A percentile compares a stretch with the other conserved stretches of the same genome.
These are phyloP conservation scores for Epistrophe grossulariae DNA, from an alignment of 2,888 invertebrate species.

Conservation along the genomic window DNA sequence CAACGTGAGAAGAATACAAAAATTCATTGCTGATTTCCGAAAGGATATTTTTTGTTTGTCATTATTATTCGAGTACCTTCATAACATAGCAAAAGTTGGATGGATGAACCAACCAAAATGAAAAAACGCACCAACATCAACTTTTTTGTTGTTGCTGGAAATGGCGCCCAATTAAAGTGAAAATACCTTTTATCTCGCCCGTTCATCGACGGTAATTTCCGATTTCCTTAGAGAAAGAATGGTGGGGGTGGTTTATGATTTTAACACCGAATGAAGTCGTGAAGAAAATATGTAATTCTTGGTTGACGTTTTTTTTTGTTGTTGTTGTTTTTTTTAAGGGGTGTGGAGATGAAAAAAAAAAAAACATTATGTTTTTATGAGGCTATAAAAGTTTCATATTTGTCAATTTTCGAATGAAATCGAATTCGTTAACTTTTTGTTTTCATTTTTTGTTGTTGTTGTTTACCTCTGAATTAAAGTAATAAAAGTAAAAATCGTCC, in stretches of 20 bases:
- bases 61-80: not conserved
- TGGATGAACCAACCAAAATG: not conserved
- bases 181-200: conserved; percentile 34
- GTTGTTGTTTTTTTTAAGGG: not conserved
- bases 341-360: not conserved
- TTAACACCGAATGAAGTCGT: conserved; percentile 1
- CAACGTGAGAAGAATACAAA: conserved; percentile 54
- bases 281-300: conserved; percentile 12
- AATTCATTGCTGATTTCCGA: conserved; percentile 20
- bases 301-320: not conserved
- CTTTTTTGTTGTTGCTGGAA: conserved; percentile 13
- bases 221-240: not conserved
- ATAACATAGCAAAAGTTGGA: not conserved
- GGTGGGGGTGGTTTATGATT: not conserved
- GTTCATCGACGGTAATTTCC: conserved; percentile 36
- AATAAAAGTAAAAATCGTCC: no score
- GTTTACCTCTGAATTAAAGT: not conserved
- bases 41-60: not conserved
- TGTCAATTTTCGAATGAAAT: conserved; percentile 23
- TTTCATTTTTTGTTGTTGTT: not conserved
- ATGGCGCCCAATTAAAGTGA: conserved; percentile 46
- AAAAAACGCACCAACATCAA: conserved; percentile 15
- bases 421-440: not conserved
- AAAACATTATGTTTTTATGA: conserved; percentile 20
- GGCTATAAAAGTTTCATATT: conserved; percentile 29